Evolutionary conservation across 2,888 invertebrate genomes (phyloP).

Genomic region (Syritta pipiens): DNA sequence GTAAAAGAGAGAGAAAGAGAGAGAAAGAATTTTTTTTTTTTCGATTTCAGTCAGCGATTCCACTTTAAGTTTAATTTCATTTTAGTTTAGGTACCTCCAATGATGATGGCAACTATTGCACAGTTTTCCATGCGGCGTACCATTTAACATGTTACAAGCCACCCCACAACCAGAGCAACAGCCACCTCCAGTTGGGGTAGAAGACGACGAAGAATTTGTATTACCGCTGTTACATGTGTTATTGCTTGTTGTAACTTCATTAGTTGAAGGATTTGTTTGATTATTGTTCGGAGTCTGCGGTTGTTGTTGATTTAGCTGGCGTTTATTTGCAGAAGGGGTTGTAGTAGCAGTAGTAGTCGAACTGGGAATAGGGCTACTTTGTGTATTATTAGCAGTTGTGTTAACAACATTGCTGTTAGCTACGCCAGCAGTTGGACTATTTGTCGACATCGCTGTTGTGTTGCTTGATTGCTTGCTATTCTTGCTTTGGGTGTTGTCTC

Average conservation of each 20-base stretch:
- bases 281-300: constrained; percentile 51
- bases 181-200: constrained; percentile 73
- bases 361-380: constrained; percentile 55
- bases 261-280: constrained; percentile 57
- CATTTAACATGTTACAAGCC: constrained; percentile 86
- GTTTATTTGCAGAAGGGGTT: constrained; percentile 54
- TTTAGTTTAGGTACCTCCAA: constrained; percentile 84
- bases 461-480: constrained; percentile 66
- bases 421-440: constrained; percentile 61
- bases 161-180: constrained; percentile 84
- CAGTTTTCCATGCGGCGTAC: constrained; percentile 87
- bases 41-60: constrained; percentile 51
- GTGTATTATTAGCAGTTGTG: constrained; percentile 37
- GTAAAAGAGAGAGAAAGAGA: constrained; percentile 35
- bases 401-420: constrained; percentile 40
- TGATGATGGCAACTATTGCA: constrained; percentile 92
- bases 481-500: constrained; percentile 65
- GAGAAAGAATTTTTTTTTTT: too few relatives aligned
- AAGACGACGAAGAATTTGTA: constrained; percentile 70
- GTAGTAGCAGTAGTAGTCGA: constrained; percentile 42
- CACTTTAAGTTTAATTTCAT: constrained; percentile 32
- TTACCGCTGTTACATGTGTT: constrained; percentile 27
- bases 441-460: constrained; percentile 61
- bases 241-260: constrained; percentile 57
- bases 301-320: constrained; percentile 69